These are phyloP conservation scores for Erythrocercus mccallii DNA, from an alignment of 2,113 vertebrate species.

Conservation along the genomic window DNA sequence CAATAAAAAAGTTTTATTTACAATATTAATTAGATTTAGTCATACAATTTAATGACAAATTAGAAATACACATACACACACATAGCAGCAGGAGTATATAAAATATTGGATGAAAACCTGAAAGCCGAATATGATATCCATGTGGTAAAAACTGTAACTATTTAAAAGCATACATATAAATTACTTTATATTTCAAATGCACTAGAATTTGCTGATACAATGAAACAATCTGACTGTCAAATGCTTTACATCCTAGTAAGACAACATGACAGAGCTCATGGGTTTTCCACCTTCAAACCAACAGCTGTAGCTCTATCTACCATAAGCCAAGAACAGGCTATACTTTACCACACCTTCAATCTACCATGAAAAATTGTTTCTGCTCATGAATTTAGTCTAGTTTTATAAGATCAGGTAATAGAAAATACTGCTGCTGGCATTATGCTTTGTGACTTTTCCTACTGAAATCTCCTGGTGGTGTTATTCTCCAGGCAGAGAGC, in stretches of 20 bases:
- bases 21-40: neutral
- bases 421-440: neutral
- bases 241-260: neutral
- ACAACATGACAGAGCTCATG: neutral
- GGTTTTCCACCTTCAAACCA: neutral
- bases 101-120: neutral
- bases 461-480: rapidly evolving
- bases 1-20: neutral
- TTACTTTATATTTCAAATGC: neutral
- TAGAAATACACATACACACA: neutral
- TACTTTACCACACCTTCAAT: neutral
- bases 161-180: neutral
- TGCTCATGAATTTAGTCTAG: neutral
- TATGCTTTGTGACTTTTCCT: neutral
- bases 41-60: neutral
- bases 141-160: neutral
- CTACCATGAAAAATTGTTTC: neutral
- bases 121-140: neutral
- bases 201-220: neutral
- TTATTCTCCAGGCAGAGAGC: neutral
- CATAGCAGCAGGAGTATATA: neutral
- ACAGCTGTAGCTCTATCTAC: neutral
- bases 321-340: neutral
- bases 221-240: neutral
- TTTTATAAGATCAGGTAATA: neutral